These are phyloP conservation scores for Sebastes vulpes DNA, from an alignment of 2,797 vertebrate species.

Conservation along the genomic window DNA sequence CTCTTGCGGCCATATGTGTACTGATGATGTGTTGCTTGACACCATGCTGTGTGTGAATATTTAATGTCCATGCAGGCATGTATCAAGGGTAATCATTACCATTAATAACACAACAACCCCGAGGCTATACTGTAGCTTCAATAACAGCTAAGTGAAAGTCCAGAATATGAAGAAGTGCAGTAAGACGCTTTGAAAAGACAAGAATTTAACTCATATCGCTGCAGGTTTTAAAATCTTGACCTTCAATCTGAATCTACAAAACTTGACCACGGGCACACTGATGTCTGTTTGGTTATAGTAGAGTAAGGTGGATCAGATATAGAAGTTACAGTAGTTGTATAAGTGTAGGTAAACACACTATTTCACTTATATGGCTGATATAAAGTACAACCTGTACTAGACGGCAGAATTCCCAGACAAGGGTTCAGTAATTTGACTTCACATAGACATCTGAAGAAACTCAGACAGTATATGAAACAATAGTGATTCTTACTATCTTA, in stretches of 20 bases:
- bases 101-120: not conserved
- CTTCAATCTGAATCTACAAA: not conserved
- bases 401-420: not conserved
- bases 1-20: not conserved
- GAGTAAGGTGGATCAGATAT: not conserved
- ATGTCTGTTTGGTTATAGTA: not conserved
- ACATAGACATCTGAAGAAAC: not conserved
- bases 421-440: not conserved
- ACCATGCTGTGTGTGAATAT: not conserved
- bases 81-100: slow-evolving; percentile 33
- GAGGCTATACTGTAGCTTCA: not conserved
- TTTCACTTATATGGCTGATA: not conserved
- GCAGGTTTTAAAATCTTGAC: not conserved
- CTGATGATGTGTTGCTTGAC: not conserved
- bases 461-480: not conserved
- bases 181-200: not conserved
- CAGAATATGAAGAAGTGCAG: not conserved
- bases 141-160: not conserved
- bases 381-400: not conserved
- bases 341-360: not conserved
- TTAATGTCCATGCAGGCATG: not conserved
- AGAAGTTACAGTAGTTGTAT: not conserved
- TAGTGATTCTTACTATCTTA: not conserved
- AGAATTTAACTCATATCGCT: not conserved
- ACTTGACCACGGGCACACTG: not conserved